Conservation (phyloP, 2,888 invertebrate species). For the Tachina lurida region DNA sequence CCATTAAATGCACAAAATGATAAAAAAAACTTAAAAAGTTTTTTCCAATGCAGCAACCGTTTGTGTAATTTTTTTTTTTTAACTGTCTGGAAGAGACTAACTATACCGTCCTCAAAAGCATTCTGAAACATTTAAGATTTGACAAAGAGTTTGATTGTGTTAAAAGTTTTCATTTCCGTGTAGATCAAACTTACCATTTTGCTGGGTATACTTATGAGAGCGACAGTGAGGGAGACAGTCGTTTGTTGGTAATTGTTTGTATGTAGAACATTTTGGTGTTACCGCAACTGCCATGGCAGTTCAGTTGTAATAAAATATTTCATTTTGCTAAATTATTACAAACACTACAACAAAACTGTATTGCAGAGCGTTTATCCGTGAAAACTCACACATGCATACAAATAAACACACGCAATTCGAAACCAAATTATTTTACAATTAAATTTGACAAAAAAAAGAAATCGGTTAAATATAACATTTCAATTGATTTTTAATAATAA, state of each 20-base stretch:
- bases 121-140: too few relatives aligned
- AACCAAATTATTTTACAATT: conserved; percentile 38
- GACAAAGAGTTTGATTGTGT: too few relatives aligned
- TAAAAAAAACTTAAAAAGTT: too few relatives aligned
- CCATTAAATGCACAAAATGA: too few relatives aligned
- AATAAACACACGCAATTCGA: neutral
- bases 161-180: neutral
- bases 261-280: conserved; percentile 59
- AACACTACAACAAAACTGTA: conserved; percentile 25
- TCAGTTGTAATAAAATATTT: conserved; percentile 63
- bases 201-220: neutral
- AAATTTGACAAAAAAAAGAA: conserved; percentile 49
- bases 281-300: conserved; percentile 55
- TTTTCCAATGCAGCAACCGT: too few relatives aligned
- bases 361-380: conserved; percentile 32
- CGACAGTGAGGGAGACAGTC: conserved; percentile 1
- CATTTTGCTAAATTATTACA: conserved; percentile 53
- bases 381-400: neutral
- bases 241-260: conserved; percentile 39
- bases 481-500: conserved; percentile 63
- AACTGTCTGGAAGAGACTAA: too few relatives aligned
- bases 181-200: neutral
- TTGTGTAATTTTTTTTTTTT: too few relatives aligned
- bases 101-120: too few relatives aligned
- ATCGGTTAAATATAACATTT: conserved; percentile 58